Evolutionary conservation across 2,797 vertebrate species (phyloP).

Genomic region (Mormyrus hasselquistii): DNA sequence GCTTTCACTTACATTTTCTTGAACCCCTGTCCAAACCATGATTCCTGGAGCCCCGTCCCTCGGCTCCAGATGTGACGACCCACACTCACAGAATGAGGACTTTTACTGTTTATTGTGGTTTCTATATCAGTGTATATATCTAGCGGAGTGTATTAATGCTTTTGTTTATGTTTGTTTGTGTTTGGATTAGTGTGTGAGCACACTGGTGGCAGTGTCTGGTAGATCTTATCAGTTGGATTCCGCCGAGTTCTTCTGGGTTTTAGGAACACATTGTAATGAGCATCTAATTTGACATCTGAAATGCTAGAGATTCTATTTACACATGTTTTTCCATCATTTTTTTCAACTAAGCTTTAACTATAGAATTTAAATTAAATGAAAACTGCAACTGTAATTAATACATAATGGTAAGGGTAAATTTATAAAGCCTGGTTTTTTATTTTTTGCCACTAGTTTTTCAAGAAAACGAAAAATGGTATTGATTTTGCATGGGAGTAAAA

Average conservation of each 20-base stretch:
- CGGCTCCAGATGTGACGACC: background rate
- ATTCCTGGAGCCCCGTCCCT: background rate
- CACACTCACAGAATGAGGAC: background rate
- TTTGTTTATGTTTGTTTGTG: background rate
- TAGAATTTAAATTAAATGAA: background rate
- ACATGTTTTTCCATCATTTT: background rate
- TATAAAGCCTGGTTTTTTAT: background rate
- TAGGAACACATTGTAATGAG: background rate
- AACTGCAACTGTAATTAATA: background rate
- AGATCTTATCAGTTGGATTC: background rate
- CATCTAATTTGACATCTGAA: background rate
- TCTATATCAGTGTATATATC: background rate
- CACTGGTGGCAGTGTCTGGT: background rate
- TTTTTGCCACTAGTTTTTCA: background rate
- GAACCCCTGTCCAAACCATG: background rate
- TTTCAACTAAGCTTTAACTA: background rate
- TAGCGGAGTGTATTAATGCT: background rate
- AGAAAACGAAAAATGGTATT: background rate
- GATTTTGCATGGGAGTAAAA: background rate
- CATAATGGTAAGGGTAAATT: background rate
- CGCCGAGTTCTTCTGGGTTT: background rate
- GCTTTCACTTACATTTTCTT: background rate
- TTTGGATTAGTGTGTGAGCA: background rate
- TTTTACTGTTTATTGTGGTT: background rate
- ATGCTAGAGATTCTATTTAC: background rate